A percentile compares a stretch with the other conserved stretches of the same genome.
Evolutionary conservation across 2,113 vertebrate species (phyloP).

Genomic region (Cyanocitta stelleri): DNA sequence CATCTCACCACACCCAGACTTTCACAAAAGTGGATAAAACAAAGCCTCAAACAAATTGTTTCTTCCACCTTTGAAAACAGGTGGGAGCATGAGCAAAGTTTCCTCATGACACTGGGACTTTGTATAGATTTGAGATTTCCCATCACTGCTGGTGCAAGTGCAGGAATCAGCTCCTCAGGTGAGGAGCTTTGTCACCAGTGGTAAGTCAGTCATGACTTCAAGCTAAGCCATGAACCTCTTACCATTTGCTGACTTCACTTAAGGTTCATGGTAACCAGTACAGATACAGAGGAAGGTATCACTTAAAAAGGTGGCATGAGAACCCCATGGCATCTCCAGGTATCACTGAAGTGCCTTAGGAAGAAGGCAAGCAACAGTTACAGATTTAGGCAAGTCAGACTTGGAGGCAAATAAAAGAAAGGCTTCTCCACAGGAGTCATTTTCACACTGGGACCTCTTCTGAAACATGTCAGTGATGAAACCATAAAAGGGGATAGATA

Average conservation of each 20-base stretch:
- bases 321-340: background rate
- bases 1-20: background rate
- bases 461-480: background rate
- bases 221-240: background rate
- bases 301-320: background rate
- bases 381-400: background rate
- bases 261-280: background rate
- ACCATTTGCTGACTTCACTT: background rate
- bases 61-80: background rate
- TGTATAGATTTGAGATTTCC: accelerated
- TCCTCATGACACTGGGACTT: background rate
- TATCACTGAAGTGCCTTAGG: background rate
- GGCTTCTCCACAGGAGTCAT: background rate
- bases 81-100: background rate
- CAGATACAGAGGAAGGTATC: background rate
- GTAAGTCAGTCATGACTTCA: background rate
- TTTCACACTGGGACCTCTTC: background rate
- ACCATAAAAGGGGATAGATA: background rate
- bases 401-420: background rate
- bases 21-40: background rate
- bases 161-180: background rate
- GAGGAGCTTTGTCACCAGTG: background rate
- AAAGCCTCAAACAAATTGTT: background rate
- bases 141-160: background rate
- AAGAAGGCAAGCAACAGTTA: background rate